phyloP scores from a whole-genome alignment of 1,140 invertebrate species.

The Plodia interpunctella region DNA sequence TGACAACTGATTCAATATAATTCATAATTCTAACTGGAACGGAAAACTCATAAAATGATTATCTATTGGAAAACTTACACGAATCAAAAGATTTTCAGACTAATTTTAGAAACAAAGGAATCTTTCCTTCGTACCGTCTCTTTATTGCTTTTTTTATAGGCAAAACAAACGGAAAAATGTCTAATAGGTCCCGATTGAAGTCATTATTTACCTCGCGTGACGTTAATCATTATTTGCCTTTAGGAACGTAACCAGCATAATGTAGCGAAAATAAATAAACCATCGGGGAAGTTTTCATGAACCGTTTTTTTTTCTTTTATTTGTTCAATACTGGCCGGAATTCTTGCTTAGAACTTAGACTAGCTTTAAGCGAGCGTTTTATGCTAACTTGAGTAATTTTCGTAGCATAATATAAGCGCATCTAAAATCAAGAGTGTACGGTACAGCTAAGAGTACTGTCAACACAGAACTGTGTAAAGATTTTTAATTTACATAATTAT shows the following conservation, averaged over 20 bases:
- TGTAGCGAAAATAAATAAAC: slow-evolving; percentile 36
- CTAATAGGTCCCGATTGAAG: slow-evolving; percentile 1
- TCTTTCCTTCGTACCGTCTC: background rate
- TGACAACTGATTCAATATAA: no score
- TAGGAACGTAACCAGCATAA: slow-evolving; percentile 24
- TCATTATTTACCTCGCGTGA: slow-evolving; percentile 31
- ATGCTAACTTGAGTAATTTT: no score
- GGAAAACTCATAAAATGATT: no score
- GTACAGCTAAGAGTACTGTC: no score
- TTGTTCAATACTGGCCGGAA: background rate
- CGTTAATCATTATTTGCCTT: slow-evolving; percentile 31
- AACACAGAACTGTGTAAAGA: no score
- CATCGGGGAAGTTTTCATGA: background rate
- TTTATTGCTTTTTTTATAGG: slow-evolving; percentile 6
- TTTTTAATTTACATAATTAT: no score
- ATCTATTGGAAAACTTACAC: no score
- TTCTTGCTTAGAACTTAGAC: background rate
- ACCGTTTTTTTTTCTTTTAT: slow-evolving; percentile 8
- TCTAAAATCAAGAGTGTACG: no score
- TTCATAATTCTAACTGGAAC: no score
- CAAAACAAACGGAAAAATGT: slow-evolving; percentile 1
- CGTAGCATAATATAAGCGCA: no score
- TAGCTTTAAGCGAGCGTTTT: no score
- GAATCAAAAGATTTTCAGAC: background rate
- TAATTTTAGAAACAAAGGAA: background rate